A percentile compares a stretch with the other conserved stretches of the same genome.
Evolutionary conservation across 2,888 invertebrate genomes (phyloP).

Genomic region (Lasius platythorax): DNA sequence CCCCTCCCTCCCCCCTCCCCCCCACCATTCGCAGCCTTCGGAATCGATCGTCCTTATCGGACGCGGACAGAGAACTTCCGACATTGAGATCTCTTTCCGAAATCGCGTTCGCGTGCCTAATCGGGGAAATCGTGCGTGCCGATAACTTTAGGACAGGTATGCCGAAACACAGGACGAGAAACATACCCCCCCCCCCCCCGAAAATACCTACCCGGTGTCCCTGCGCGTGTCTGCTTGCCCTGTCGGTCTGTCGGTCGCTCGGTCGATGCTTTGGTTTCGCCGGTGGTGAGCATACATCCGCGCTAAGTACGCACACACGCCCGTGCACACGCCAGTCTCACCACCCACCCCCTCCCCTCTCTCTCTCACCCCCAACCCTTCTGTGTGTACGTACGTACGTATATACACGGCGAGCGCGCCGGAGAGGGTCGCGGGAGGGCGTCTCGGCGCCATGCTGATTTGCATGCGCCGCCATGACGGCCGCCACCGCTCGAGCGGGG

Average conservation of each 20-base stretch:
- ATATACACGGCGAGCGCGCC: conserved; percentile 55
- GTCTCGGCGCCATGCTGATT: conserved; percentile 89
- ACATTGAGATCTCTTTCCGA: conserved; percentile 32
- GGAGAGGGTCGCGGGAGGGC: conserved; percentile 84
- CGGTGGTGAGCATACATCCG: conserved; percentile 72
- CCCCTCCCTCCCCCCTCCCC: neutral
- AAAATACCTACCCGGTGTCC: conserved; percentile 79
- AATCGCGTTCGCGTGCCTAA: conserved; percentile 42
- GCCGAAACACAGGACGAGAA: conserved; percentile 67
- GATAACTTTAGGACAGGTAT: conserved; percentile 70
- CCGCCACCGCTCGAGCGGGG: conserved; percentile 80
- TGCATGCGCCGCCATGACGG: conserved; percentile 89
- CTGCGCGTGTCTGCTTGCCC: conserved; percentile 64
- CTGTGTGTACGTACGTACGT: conserved; percentile 45
- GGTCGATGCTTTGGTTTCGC: conserved; percentile 84
- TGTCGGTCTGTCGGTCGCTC: conserved; percentile 78
- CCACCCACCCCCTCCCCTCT: neutral
- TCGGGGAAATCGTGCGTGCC: conserved; percentile 24
- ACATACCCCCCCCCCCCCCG: conserved; percentile 61
- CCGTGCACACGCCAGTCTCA: conserved; percentile 57
- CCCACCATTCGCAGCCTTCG: neutral
- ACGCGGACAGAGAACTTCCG: conserved; percentile 28
- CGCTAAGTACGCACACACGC: conserved; percentile 57
- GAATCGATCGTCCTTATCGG: conserved; percentile 43
- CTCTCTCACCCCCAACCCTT: too few species aligned